These are phyloP conservation scores for Thinocorus orbignyianus DNA, from an alignment of 2,113 vertebrate species.

Conservation along the genomic window DNA sequence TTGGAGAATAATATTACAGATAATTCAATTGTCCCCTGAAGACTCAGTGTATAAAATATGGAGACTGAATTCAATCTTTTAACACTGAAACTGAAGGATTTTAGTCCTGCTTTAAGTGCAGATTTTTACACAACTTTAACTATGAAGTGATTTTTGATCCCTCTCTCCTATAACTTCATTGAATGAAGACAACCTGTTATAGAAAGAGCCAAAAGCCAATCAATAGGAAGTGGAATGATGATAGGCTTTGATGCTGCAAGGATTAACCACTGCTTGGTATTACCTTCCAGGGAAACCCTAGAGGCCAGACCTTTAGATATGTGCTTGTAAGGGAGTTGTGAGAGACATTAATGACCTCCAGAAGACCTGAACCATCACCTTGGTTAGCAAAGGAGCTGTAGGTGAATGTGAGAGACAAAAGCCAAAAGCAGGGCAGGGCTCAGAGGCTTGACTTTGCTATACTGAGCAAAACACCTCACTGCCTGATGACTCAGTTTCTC, in stretches of 20 bases:
- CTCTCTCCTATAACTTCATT: background rate
- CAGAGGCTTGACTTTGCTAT: background rate
- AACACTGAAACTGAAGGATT: background rate
- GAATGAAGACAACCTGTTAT: background rate
- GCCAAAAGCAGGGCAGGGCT: background rate
- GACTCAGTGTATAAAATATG: conserved; percentile 23
- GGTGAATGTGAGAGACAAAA: background rate
- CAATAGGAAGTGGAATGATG: background rate
- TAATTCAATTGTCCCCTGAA: conserved; percentile 47
- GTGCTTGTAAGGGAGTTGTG: background rate
- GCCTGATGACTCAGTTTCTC: background rate
- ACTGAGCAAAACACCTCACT: background rate
- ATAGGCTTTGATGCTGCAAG: background rate
- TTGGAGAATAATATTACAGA: conserved; percentile 40
- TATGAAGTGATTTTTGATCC: background rate
- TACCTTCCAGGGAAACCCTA: background rate
- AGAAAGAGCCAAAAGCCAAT: background rate
- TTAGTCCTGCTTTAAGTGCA: background rate
- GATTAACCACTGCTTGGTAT: background rate
- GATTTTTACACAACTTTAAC: background rate
- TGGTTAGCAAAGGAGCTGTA: background rate
- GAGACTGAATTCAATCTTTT: conserved; percentile 21
- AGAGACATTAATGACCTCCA: background rate
- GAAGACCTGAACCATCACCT: background rate
- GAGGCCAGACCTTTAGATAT: background rate